Percentiles rank a stretch among this genome's conserved stretches.
phyloP scores from a whole-genome alignment of 2,113 vertebrate species.

The Rhizomys pruinosus region DNA sequence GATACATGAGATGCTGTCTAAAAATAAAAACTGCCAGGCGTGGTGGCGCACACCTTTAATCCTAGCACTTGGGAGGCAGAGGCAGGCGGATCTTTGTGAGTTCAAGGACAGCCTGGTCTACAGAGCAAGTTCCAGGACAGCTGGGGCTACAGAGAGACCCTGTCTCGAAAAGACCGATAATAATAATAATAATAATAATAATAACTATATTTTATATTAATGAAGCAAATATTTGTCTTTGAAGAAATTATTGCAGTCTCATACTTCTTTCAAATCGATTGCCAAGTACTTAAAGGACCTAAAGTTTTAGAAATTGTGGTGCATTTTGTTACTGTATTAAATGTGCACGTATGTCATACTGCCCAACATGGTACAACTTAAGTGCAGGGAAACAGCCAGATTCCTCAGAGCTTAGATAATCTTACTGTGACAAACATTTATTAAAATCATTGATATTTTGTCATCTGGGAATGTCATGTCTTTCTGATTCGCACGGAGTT shows the following conservation, averaged over 20 bases:
- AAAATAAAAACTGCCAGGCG: no score
- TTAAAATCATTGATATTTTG: background rate
- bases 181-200: no score
- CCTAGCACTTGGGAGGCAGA: no score
- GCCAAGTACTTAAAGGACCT: background rate
- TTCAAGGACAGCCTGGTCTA: no score
- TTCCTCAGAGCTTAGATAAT: background rate
- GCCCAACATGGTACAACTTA: background rate
- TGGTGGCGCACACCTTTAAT: no score
- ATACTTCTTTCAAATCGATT: background rate
- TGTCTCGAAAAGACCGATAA: no score
- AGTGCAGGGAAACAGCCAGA: background rate
- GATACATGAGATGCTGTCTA: background rate
- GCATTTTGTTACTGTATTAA: background rate
- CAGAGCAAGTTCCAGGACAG: no score
- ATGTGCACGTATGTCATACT: background rate
- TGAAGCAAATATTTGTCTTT: background rate
- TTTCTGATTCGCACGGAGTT: background rate
- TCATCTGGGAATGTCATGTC: background rate
- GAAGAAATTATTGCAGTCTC: background rate
- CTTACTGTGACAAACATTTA: background rate
- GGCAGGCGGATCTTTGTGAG: no score
- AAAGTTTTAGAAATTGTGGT: background rate
- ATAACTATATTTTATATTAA: background rate
- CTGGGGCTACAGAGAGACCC: no score